Evolutionary conservation across 2,797 vertebrate species (phyloP).

Genomic region (Molossus molossus): DNA sequence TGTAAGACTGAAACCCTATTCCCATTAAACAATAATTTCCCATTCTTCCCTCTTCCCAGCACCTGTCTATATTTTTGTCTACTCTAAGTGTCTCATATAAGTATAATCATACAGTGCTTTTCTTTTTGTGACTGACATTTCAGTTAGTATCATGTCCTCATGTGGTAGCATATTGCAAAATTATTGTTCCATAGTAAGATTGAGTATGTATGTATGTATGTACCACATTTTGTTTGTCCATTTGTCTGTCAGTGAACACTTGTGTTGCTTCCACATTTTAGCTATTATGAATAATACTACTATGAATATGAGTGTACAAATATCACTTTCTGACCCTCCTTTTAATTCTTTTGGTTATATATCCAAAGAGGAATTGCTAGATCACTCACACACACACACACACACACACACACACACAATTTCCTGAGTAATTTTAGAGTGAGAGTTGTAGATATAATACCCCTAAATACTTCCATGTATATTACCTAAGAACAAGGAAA

Average conservation of each 20-base stretch:
- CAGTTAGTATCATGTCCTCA: neutral
- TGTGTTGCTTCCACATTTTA: neutral
- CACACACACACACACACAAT: no score
- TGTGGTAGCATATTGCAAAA: neutral
- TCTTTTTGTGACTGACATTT: neutral
- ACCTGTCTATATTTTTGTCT: conserved; percentile 6
- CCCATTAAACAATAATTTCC: neutral
- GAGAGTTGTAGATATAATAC: neutral
- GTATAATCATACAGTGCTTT: neutral
- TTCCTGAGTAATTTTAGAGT: conserved; percentile 35
- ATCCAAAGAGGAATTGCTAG: neutral
- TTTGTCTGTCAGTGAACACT: neutral
- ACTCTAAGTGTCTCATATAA: neutral
- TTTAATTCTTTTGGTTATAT: neutral
- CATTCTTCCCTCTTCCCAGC: neutral
- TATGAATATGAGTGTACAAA: neutral
- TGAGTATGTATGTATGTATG: neutral
- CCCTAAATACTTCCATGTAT: neutral
- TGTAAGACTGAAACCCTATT: neutral
- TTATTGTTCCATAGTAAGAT: neutral
- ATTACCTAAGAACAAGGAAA: conserved; percentile 21
- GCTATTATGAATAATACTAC: neutral
- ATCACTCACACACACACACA: neutral
- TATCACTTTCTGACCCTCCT: neutral
- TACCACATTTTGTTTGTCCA: neutral